These are phyloP conservation scores for Datnioides undecimradiatus DNA, from an alignment of 2,113 vertebrate species.

Conservation along the genomic window DNA sequence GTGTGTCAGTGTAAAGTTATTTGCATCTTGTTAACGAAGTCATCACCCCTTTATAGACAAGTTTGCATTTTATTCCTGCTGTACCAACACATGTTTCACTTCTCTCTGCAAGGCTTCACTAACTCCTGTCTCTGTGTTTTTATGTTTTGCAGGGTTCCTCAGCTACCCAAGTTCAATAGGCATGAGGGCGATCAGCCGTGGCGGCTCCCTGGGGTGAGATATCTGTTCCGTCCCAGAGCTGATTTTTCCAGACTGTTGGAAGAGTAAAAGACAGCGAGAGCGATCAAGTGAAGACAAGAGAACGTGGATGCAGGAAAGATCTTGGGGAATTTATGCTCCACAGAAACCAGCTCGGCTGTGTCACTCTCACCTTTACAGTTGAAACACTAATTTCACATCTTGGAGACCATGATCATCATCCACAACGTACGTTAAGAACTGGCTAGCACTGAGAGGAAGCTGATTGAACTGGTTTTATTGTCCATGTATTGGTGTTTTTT, in stretches of 20 bases:
- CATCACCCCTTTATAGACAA: neutral
- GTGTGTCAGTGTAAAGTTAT: neutral
- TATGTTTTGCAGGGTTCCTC: slow-evolving; percentile 72
- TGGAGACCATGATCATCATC: slow-evolving; percentile 33
- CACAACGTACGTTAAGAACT: slow-evolving; percentile 1
- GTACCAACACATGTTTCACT: no score
- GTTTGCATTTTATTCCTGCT: neutral
- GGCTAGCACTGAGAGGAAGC: slow-evolving; percentile 15
- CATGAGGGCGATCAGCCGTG: slow-evolving; percentile 71
- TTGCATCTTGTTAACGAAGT: neutral
- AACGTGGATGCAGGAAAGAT: slow-evolving; percentile 11
- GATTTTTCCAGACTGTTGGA: slow-evolving; percentile 50
- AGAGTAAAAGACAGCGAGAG: slow-evolving; percentile 13
- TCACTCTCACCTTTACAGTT: slow-evolving; percentile 4
- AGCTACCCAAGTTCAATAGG: slow-evolving; percentile 60
- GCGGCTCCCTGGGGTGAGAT: slow-evolving; percentile 74
- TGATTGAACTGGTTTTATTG: slow-evolving; percentile 37
- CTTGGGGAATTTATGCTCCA: slow-evolving; percentile 41
- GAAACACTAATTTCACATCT: slow-evolving; percentile 40
- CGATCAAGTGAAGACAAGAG: slow-evolving; percentile 30
- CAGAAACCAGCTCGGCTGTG: slow-evolving; percentile 13
- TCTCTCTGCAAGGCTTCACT: neutral
- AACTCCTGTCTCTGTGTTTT: slow-evolving; percentile 29
- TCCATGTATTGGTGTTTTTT: slow-evolving; percentile 14
- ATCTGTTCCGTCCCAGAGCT: slow-evolving; percentile 66